Base-by-base conservation (phyloP, 1,140 invertebrate species). In the Pogonognathellus flavescens region DNA sequence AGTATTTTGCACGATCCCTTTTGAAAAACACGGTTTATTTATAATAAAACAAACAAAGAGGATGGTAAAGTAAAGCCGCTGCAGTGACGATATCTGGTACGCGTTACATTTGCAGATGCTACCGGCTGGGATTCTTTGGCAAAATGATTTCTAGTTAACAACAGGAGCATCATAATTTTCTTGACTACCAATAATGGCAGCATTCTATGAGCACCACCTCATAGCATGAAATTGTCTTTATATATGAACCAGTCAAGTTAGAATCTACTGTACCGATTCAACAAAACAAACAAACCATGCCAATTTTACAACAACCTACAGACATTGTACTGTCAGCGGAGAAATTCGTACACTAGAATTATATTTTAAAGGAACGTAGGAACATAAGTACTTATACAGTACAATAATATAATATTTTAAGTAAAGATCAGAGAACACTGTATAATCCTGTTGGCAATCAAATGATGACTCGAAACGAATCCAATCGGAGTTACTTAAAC, bases 1-100 rank as follows among this genome's bases (percentile, higher is more conserved):
- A n/a, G n/a, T n/a, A n/a, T n/a, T n/a, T n/a, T n/a, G n/a, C n/a
- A n/a, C n/a, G n/a, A n/a, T n/a, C n/a, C n/a, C n/a, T 22, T 22
- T 62, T 62, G 13, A 22, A 62, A 13, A 62, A 62, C 20, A 62
- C 20, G 20, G 60, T 62, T 62, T 62, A 62, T 22, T 62, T 62
- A 62, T 18, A 62, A 62, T 25, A 22, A 62, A 62, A 22, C 9
- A 6, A 25, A 62, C 60, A 62, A 62, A 62, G 25, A n/a, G n/a
- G n/a, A n/a, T n/a, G 60, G 16, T 62, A 22, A 20, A 0, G n/a
- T 18, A 18, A 59, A 8, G 55, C 55, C 55, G n/a, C 11, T 11
- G 0, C 18, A 0, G 6, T 59, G n/a, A 7, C 25, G 7, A 3
- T 22, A 18, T 22, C n/a, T n/a, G n/a, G n/a, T n/a, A n/a, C n/a